A percentile compares a stretch with the other conserved stretches of the same genome.
These are phyloP conservation scores for Patella depressa DNA, from an alignment of 2,888 invertebrate genomes.

Conservation along the genomic window DNA sequence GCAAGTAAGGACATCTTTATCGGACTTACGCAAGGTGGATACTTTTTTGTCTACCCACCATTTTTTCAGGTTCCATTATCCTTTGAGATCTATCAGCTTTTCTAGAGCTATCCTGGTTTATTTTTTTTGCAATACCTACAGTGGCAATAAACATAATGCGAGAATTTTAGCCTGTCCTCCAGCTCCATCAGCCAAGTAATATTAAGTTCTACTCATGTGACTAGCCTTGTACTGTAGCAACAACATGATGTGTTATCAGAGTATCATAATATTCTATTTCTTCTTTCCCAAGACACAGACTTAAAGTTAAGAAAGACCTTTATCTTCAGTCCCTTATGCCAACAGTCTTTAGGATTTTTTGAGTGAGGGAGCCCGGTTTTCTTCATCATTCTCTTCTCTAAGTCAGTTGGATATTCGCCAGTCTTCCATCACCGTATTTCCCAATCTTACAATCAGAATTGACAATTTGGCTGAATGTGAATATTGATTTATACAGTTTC, in stretches of 20 bases:
- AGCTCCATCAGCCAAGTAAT: background rate
- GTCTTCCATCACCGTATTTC: too few species aligned
- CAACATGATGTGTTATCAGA: background rate
- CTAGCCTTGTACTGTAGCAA: background rate
- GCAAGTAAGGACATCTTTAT: background rate
- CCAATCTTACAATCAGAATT: too few species aligned
- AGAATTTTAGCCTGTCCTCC: background rate
- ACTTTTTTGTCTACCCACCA: background rate
- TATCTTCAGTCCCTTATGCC: too few species aligned
- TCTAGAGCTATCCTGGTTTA: background rate
- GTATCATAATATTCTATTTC: background rate
- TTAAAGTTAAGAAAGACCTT: background rate
- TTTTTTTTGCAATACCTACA: background rate
- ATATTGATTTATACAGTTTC: too few species aligned
- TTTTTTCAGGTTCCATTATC: background rate
- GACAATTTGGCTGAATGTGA: too few species aligned
- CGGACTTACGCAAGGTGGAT: background rate
- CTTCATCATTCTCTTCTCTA: too few species aligned
- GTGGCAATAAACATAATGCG: background rate
- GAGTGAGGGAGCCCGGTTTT: too few species aligned
- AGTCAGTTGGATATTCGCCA: too few species aligned
- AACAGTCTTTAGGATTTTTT: too few species aligned
- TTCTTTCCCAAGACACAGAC: background rate
- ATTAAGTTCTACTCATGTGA: background rate
- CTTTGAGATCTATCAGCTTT: background rate